Conservation (phyloP, 2,113 vertebrate species). For the Hypanus sabinus region DNA sequence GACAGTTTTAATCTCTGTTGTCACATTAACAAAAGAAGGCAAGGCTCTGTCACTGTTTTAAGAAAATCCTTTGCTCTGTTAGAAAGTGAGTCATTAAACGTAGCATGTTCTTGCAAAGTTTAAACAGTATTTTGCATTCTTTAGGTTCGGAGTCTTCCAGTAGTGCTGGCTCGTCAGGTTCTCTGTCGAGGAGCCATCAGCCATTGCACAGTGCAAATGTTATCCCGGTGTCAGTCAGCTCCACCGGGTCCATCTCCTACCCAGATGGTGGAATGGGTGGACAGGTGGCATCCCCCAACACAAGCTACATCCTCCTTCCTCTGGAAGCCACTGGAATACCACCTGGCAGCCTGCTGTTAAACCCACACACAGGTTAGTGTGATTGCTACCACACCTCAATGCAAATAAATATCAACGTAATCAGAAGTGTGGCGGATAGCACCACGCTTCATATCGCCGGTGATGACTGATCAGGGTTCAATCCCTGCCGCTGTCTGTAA, state of each 20-base stretch:
- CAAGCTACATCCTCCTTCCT: slow-evolving; percentile 75
- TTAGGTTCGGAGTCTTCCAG: slow-evolving; percentile 69
- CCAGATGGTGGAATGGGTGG: slow-evolving; percentile 58
- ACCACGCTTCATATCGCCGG: no score
- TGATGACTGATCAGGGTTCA: no score
- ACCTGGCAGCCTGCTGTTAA: slow-evolving; percentile 85
- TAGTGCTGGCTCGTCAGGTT: slow-evolving; percentile 67
- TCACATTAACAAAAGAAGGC: neutral
- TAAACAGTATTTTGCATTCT: neutral
- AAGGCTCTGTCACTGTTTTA: neutral
- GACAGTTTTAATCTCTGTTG: neutral
- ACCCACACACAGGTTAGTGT: slow-evolving; percentile 79
- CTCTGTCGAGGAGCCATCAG: slow-evolving; percentile 66
- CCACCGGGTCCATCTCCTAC: slow-evolving; percentile 55
- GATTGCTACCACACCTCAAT: neutral
- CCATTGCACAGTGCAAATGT: slow-evolving; percentile 62
- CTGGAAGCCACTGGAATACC: slow-evolving; percentile 83
- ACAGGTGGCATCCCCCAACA: slow-evolving; percentile 60
- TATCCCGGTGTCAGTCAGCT: slow-evolving; percentile 49
- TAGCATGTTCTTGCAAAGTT: neutral
- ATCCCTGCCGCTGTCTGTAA: no score
- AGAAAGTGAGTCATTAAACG: neutral
- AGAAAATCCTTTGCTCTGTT: neutral
- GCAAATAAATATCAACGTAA: neutral
- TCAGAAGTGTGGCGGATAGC: no score